Evolutionary conservation across 2,797 vertebrate species (phyloP), one percentile per base, ranked within the genome.

Genomic region (Oophaga sylvatica): DNA sequence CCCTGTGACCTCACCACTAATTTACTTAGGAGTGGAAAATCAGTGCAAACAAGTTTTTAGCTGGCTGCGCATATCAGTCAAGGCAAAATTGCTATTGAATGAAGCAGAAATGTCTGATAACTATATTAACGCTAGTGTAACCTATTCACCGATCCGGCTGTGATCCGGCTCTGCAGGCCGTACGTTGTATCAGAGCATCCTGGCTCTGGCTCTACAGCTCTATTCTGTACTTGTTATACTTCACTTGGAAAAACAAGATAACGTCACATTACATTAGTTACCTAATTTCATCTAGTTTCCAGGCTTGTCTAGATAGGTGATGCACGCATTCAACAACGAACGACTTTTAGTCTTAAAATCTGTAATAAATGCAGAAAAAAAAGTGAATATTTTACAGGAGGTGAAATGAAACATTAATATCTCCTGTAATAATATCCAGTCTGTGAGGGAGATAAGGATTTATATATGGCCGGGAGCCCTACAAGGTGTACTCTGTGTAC

Each of bases 1-100:
- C 65, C 87, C 77, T 80, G 67, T 84, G 82, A 88, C 82, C 82
- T 81, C 77, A 60, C 67, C 19, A 11, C 67, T 84, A 88, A 84
- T 88, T 80, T 84, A 85, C 80, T 88, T 88, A 88, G 59, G 67
- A 73, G n/a, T 80, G 67, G 76, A 84, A 88, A 88, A 84, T 88
- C 87, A 71, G 82, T 88, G 77, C 77, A 88, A 88, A 88, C 87
- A 63, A 57, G 87, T 84, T 88, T 88, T 80, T 88, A 80, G 82
- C 73, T 84, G 77, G 57, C 87, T 84, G 87, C 68, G 80, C 87
- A 62, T 68, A 88, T 88, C 87, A 80, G 67, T 84, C 87, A 88
- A 45, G 77, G 57, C 35, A 20, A 75, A 88, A 88, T 63, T 88
- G 82, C 77, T 85, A 88, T 84, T 80, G 77, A 88, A 84, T 78